A percentile compares a stretch with the other conserved stretches of the same genome.
These are phyloP conservation scores for Ctenoplectra terminalis DNA, from an alignment of 1,140 invertebrate species.

Conservation along the genomic window DNA sequence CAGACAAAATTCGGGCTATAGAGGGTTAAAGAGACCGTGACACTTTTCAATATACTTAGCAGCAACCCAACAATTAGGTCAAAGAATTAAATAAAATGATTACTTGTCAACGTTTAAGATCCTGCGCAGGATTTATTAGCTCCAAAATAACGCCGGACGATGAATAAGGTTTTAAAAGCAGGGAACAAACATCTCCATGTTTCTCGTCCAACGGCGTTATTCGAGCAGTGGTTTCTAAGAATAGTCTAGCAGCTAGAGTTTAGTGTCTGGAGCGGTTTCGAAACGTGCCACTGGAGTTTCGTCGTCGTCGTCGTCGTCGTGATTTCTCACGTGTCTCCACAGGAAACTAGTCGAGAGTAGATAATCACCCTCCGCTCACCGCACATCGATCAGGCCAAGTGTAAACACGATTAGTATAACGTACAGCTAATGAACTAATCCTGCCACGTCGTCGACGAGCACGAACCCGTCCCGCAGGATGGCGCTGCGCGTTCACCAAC, in stretches of 20 bases:
- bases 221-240: neutral
- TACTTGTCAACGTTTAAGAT: no score
- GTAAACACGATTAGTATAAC: constrained; percentile 77
- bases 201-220: neutral
- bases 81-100: no score
- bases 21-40: no score
- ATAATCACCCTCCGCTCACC: constrained; percentile 64
- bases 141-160: no score
- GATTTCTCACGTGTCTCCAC: constrained; percentile 61
- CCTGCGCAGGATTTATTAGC: no score
- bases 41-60: no score
- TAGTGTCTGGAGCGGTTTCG: neutral
- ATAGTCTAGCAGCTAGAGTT: neutral
- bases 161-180: neutral
- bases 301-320: constrained; percentile 19
- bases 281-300: constrained; percentile 12
- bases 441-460: constrained; percentile 63
- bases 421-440: constrained; percentile 76
- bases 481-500: neutral
- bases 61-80: no score
- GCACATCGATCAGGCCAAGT: constrained; percentile 68
- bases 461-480: constrained; percentile 59
- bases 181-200: neutral
- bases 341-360: constrained; percentile 51
- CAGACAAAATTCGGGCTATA: no score